Evolutionary conservation across 2,888 invertebrate genomes (phyloP).

Genomic region (Automeris io): DNA sequence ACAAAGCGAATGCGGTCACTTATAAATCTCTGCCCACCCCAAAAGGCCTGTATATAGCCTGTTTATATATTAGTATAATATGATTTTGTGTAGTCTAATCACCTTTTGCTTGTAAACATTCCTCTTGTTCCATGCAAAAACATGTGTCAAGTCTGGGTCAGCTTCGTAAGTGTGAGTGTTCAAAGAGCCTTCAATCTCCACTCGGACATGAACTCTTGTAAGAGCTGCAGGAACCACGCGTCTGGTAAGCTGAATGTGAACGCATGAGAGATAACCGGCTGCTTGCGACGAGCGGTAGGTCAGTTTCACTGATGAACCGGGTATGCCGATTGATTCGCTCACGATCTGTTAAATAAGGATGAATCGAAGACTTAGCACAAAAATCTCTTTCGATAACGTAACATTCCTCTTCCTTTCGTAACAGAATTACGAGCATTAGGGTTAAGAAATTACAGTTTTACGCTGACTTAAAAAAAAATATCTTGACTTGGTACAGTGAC

Average conservation of each 20-base stretch:
- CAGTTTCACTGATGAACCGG: slow-evolving; percentile 94
- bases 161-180: slow-evolving; percentile 97
- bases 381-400: too few species aligned
- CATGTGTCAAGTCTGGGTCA: slow-evolving; percentile 95
- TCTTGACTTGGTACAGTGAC: too few species aligned
- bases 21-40: too few species aligned
- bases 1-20: too few species aligned
- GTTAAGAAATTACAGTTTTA: too few species aligned
- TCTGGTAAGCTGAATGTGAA: slow-evolving; percentile 92
- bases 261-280: slow-evolving; percentile 94
- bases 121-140: slow-evolving; percentile 98
- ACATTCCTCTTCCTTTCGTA: too few species aligned
- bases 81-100: background rate
- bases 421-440: too few species aligned
- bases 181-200: slow-evolving; percentile 94
- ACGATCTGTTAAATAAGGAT: slow-evolving; percentile 82
- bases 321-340: slow-evolving; percentile 96
- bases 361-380: slow-evolving; percentile 6
- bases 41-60: too few species aligned
- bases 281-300: slow-evolving; percentile 98
- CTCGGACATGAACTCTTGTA: slow-evolving; percentile 92
- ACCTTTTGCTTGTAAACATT: slow-evolving; percentile 98
- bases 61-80: too few species aligned
- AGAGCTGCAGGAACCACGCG: slow-evolving; percentile 87
- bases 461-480: too few species aligned